Percentiles rank a stretch among this genome's conserved stretches.
phyloP scores from a whole-genome alignment of 2,797 vertebrate species.

The Microtus obscurus region DNA sequence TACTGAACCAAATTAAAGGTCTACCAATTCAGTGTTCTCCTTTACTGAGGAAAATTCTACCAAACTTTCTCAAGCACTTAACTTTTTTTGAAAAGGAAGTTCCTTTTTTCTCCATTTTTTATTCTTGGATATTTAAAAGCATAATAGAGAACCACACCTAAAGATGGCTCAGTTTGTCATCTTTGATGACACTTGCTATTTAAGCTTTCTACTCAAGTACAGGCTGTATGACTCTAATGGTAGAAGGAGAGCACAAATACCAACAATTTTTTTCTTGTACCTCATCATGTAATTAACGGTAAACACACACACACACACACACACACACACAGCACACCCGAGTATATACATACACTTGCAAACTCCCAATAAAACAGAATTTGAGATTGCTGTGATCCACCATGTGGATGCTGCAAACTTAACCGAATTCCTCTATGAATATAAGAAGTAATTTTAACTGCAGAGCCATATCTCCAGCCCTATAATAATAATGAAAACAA shows the following conservation, averaged over 20 bases:
- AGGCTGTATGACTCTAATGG: not conserved
- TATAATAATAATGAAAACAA: not conserved
- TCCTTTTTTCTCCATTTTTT: not conserved
- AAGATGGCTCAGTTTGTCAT: too few species aligned
- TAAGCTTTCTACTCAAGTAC: not conserved
- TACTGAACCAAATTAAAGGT: conserved; percentile 39
- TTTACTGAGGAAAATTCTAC: not conserved
- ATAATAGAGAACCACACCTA: not conserved
- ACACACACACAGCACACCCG: not conserved
- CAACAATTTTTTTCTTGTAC: not conserved
- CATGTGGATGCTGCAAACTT: not conserved
- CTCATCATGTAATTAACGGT: not conserved
- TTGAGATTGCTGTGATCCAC: not conserved
- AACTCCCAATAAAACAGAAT: not conserved
- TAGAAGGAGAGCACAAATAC: too few species aligned
- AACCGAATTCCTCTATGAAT: not conserved
- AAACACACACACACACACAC: not conserved
- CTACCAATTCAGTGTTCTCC: not conserved
- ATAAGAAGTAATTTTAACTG: not conserved
- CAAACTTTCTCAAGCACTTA: not conserved
- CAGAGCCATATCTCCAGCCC: too few species aligned
- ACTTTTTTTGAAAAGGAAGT: not conserved
- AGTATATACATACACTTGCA: not conserved
- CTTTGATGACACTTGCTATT: not conserved
- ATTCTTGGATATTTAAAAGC: conserved; percentile 5